phyloP scores from a whole-genome alignment of 2,888 invertebrate genomes.

The Diloba caeruleocephala region DNA sequence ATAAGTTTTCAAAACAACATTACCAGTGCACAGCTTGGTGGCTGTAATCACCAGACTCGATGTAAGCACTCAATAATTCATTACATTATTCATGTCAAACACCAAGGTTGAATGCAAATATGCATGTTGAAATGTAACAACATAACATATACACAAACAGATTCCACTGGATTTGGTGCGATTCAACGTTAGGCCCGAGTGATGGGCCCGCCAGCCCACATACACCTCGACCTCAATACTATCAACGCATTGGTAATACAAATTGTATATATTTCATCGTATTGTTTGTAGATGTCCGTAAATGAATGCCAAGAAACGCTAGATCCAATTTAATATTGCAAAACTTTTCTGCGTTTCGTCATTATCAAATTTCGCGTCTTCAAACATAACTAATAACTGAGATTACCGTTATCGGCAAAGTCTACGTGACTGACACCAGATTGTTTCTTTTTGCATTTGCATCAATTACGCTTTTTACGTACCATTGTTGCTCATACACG shows the following conservation, averaged over 20 bases:
- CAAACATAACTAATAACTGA: conserved; percentile 14
- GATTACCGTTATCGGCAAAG: conserved; percentile 27
- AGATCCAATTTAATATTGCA: conserved; percentile 31
- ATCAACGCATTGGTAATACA: conserved; percentile 52
- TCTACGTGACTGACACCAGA: conserved; percentile 41
- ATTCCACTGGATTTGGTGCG: conserved; percentile 49
- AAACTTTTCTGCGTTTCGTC: conserved; percentile 43
- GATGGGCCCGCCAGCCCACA: conserved; percentile 46
- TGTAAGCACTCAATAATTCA: conserved; percentile 71
- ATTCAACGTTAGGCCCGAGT: conserved; percentile 17
- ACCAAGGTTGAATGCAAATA: conserved; percentile 75
- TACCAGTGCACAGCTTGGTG: conserved; percentile 27
- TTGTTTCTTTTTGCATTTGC: conserved; percentile 23
- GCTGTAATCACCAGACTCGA: conserved; percentile 48
- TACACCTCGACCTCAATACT: conserved; percentile 53
- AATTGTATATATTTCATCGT: conserved; percentile 65
- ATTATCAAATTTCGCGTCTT: conserved; percentile 27
- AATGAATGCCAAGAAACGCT: conserved; percentile 65
- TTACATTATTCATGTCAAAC: conserved; percentile 68
- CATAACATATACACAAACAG: conserved; percentile 38
- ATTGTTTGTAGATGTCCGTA: conserved; percentile 56
- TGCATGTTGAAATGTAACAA: conserved; percentile 52
- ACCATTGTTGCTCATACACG: conserved; percentile 25
- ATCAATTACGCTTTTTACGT: conserved; percentile 37
- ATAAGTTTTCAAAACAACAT: conserved; percentile 42